Conservation (phyloP, 2,888 invertebrate genomes). For the Tinea semifulvella region DNA sequence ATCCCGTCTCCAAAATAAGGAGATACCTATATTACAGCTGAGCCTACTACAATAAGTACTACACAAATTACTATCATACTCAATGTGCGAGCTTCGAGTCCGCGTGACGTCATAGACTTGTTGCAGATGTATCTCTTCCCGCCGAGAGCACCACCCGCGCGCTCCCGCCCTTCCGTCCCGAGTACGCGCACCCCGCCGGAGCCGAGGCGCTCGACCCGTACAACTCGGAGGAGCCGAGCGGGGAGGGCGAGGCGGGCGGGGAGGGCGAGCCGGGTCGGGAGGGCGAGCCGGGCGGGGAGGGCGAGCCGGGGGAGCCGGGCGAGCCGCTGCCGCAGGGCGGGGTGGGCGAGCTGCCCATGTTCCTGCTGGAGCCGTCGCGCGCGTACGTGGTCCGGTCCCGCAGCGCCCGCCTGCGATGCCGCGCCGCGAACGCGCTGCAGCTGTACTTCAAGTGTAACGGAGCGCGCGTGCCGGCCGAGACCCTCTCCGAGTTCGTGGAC, state of each 20-base stretch:
- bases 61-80: too few species aligned
- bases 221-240: slow-evolving; percentile 55
- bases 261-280: slow-evolving; percentile 89
- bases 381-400: slow-evolving; percentile 91
- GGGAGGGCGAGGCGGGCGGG: slow-evolving; percentile 84
- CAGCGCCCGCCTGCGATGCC: slow-evolving; percentile 85
- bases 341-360: slow-evolving; percentile 81
- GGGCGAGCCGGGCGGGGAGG: slow-evolving; percentile 50
- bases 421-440: slow-evolving; percentile 88
- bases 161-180: slow-evolving; percentile 43
- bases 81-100: too few species aligned
- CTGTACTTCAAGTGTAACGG: slow-evolving; percentile 94
- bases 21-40: too few species aligned
- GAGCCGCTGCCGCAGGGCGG: slow-evolving; percentile 61
- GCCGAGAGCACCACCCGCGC: slow-evolving; percentile 37
- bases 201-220: slow-evolving; percentile 59
- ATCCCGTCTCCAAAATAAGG: too few species aligned
- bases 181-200: slow-evolving; percentile 58
- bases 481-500: slow-evolving; percentile 86
- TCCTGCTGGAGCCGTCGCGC: slow-evolving; percentile 87
- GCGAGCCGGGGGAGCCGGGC: not conserved
- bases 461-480: slow-evolving; percentile 71
- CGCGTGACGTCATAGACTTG: too few species aligned
- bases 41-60: too few species aligned
- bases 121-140: too few species aligned